Percentiles rank a stretch among this genome's conserved stretches.
Conservation (phyloP, 92 coral and sea anemone species). For the Isaurus tuberculatus region DNA sequence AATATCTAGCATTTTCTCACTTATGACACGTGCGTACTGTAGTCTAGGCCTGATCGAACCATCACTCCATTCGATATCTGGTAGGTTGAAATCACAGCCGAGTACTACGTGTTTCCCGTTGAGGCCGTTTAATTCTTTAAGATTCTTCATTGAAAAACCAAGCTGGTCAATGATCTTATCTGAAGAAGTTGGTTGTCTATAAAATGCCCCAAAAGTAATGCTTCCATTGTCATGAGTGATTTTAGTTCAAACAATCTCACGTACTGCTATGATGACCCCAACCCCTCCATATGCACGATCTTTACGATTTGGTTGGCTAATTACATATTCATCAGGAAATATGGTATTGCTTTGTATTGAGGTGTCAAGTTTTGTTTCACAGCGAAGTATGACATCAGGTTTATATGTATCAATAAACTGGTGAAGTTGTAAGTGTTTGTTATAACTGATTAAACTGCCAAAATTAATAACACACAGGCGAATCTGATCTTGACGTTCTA, state of each 20-base stretch:
- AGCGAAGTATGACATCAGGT: constrained; percentile 53
- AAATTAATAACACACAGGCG: constrained; percentile 60
- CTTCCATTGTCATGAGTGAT: constrained; percentile 23
- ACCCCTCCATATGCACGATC: constrained; percentile 48
- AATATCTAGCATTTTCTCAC: constrained; percentile 33
- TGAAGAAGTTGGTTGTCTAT: not conserved
- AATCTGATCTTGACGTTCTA: constrained; percentile 22
- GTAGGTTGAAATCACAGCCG: constrained; percentile 28
- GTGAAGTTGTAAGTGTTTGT: constrained; percentile 49
- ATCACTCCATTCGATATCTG: constrained; percentile 35
- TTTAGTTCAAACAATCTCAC: constrained; percentile 34
- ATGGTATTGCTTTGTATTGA: constrained; percentile 42
- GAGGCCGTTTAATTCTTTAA: not conserved
- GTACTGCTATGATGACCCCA: constrained; percentile 41
- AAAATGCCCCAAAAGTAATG: constrained; percentile 18
- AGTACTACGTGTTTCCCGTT: constrained; percentile 15
- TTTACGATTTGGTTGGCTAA: constrained; percentile 53
- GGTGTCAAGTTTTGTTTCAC: constrained; percentile 56
- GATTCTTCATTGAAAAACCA: constrained; percentile 9
- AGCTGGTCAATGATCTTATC: constrained; percentile 28
- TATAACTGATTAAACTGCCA: constrained; percentile 57
- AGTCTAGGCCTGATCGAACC: constrained; percentile 21
- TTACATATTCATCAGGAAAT: constrained; percentile 47
- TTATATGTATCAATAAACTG: constrained; percentile 56
- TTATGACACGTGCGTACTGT: constrained; percentile 17